A percentile compares a stretch with the other conserved stretches of the same genome.
phyloP scores from a whole-genome alignment of 2,797 vertebrate genomes.

The Balearica regulorum region DNA sequence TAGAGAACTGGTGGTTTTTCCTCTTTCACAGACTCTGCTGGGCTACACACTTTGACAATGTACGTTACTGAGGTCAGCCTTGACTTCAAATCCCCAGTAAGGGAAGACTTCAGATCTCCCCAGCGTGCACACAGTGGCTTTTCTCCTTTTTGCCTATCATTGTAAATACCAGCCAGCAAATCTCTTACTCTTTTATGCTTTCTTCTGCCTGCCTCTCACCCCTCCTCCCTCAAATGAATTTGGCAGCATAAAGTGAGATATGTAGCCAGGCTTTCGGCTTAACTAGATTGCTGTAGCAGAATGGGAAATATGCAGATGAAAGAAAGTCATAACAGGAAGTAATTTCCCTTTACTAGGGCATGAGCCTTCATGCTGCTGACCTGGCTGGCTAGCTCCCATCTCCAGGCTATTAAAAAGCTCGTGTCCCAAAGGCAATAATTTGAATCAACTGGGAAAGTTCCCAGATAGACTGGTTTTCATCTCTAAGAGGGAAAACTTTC shows the following conservation, averaged over 20 bases:
- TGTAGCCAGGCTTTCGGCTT: constrained; percentile 10
- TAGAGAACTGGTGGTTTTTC: not conserved
- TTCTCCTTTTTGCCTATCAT: not conserved
- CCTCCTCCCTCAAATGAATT: not conserved
- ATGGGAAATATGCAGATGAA: constrained; percentile 39
- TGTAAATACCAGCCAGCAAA: not conserved
- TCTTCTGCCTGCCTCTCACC: not conserved
- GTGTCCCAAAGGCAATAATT: not conserved
- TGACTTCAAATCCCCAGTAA: not conserved
- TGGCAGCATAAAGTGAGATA: not conserved
- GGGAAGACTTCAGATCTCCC: not conserved
- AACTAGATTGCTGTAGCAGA: not conserved
- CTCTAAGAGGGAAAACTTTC: not conserved
- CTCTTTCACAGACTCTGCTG: not conserved
- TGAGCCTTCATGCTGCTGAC: not conserved
- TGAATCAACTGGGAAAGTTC: constrained; percentile 31
- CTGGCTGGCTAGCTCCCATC: constrained; percentile 21
- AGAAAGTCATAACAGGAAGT: constrained; percentile 25
- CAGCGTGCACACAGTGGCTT: rapidly evolving
- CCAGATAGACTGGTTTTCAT: not conserved
- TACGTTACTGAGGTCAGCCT: not conserved
- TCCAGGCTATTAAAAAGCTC: constrained; percentile 9
- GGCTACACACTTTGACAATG: not conserved
- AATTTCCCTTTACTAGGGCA: constrained; percentile 38
- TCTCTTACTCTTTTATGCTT: not conserved